Evolutionary conservation across 2,888 invertebrate genomes (phyloP).

Genomic region (Dryobotodes eremita): DNA sequence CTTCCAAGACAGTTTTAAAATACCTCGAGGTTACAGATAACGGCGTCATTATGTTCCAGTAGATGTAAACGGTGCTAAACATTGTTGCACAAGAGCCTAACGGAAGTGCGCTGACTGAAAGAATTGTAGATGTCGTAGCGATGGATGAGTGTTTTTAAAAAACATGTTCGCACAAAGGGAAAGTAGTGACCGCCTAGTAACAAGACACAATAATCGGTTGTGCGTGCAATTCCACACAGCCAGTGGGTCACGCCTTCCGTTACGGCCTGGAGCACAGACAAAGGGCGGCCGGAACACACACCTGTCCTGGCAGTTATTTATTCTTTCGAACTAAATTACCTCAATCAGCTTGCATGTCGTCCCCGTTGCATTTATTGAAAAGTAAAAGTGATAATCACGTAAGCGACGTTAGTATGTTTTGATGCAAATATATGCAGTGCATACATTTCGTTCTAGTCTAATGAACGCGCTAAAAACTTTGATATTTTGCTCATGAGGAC

Average conservation of each 20-base stretch:
- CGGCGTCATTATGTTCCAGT: constrained; percentile 53
- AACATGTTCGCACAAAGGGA: constrained; percentile 67
- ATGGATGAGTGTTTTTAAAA: constrained; percentile 64
- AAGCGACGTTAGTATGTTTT: constrained; percentile 39
- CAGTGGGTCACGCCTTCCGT: constrained; percentile 72
- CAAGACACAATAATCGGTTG: constrained; percentile 65
- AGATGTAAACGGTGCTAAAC: constrained; percentile 46
- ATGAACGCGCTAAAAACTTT: constrained; percentile 65
- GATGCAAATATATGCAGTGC: constrained; percentile 57
- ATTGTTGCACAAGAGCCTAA: constrained; percentile 61
- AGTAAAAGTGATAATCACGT: constrained; percentile 68
- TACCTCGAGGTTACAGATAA: constrained; percentile 63
- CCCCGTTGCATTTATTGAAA: constrained; percentile 57
- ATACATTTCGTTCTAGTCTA: constrained; percentile 68
- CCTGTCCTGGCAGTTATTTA: constrained; percentile 71
- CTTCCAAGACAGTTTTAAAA: constrained; percentile 58
- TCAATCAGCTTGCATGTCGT: constrained; percentile 40
- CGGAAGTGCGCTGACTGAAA: constrained; percentile 63
- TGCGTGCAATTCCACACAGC: constrained; percentile 70
- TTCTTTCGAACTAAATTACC: constrained; percentile 49
- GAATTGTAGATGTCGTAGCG: constrained; percentile 55
- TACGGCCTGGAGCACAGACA: constrained; percentile 67
- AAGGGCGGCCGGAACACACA: constrained; percentile 70
- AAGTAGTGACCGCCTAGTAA: constrained; percentile 65
- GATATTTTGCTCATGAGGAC: constrained; percentile 59